Percentiles rank a stretch among this genome's conserved stretches.
Evolutionary conservation across 2,797 vertebrate genomes (phyloP).

Genomic region (Denticeps clupeoides): DNA sequence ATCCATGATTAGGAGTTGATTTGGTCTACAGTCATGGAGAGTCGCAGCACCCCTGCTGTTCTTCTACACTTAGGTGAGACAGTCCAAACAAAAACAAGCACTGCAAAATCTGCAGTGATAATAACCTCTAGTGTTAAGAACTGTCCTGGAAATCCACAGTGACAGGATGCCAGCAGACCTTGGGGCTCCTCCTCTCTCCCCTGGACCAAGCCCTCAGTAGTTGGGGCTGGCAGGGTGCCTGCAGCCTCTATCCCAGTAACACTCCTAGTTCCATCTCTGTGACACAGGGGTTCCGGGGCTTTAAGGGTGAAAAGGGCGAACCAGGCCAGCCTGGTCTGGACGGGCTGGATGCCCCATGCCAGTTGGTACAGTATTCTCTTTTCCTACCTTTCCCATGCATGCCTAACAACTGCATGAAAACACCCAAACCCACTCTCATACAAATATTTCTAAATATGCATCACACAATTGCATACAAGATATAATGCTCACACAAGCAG

Average conservation of each 20-base stretch:
- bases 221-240: conserved; percentile 38
- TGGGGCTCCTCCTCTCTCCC: conserved; percentile 58
- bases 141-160: no score
- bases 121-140: no score
- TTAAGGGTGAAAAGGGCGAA: conserved; percentile 99
- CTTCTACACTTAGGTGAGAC: no score
- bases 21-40: no score
- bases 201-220: conserved; percentile 27
- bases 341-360: conserved; percentile 99
- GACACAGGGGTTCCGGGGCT: conserved; percentile 99
- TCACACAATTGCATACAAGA: no score
- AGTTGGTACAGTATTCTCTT: conserved; percentile 99
- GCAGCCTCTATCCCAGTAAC: conserved; percentile 82
- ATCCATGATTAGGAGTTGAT: no score
- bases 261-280: conserved; percentile 92
- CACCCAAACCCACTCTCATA: background rate
- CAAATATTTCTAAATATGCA: no score
- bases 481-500: no score
- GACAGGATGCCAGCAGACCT: no score
- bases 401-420: conserved; percentile 36
- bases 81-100: no score
- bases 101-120: no score
- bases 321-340: conserved; percentile 99
- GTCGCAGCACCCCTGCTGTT: no score
- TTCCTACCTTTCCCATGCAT: conserved; percentile 83